Evolutionary conservation across 2,888 invertebrate genomes (phyloP), one percentile per base, ranked within the genome.

Genomic region (Sphaerophoria taeniata): DNA sequence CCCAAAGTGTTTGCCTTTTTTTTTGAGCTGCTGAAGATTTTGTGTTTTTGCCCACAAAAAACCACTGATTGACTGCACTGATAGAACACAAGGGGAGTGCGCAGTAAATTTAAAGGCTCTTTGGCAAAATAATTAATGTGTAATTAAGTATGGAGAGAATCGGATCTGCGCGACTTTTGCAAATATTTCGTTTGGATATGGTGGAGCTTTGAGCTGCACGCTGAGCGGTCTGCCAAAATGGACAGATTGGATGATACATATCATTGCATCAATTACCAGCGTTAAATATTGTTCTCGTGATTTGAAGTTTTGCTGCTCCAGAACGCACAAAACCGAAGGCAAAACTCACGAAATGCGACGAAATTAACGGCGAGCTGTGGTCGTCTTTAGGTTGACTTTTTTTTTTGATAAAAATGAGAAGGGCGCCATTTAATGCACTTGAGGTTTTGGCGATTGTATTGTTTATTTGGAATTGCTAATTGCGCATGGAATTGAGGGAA

Each of bases 371-470:
- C 80, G 76, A 76, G 61, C 75, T 63, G 56, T 69, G 47, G 16
- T 12, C 16, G 7, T 36, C 11, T 11, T 24, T 33, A 3, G 43
- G 43, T 43, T 11, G 6, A 3, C 9, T 12, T 43, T 12, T 6
- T 16, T 6, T 43, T n/a, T 60, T 36, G 14, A 43, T 24, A 31
- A 33, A 77, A 85, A 85, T 61, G 73, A 80, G 63, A 73, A 70
- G 81, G 81, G 85, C 85, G 85, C 85, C 85, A 85, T 85, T 85
- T 81, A 81, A 81, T 85, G 80, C 85, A 85, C 80, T 85, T 85
- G 61, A 72, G 51, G 75, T 55, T 34, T 0, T 31, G 56, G 69
- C 65, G 39, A 53, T 53, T 67, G 58, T 76, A 43, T 24, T 24
- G 63, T 76, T 70, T 65, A 73, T 69, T 80, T 73, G 76, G 85